Conservation (phyloP, 2,888 invertebrate genomes). For the Melieria omissa region DNA sequence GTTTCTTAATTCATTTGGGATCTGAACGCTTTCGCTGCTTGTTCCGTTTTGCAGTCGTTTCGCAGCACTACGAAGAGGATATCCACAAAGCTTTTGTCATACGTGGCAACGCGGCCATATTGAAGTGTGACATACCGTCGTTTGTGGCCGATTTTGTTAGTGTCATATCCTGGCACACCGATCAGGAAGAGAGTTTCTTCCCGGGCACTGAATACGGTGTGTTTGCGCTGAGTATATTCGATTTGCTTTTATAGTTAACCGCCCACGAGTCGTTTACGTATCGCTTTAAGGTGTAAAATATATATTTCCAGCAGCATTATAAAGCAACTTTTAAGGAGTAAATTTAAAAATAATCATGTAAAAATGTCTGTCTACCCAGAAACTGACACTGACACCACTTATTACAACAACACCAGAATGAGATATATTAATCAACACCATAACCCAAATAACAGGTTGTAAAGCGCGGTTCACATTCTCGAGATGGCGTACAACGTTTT, state of each 20-base stretch:
- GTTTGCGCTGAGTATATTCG: constrained; percentile 44
- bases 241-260: too few species aligned
- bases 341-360: too few species aligned
- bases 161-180: constrained; percentile 88
- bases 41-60: constrained; percentile 75
- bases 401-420: too few species aligned
- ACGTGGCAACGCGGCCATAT: constrained; percentile 86
- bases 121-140: constrained; percentile 91
- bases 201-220: constrained; percentile 67
- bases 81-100: constrained; percentile 93
- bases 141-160: constrained; percentile 93
- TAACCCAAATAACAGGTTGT: constrained; percentile 14
- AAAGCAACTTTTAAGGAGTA: too few species aligned
- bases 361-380: too few species aligned
- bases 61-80: constrained; percentile 90
- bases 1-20: constrained; percentile 3
- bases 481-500: too few species aligned
- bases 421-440: constrained; percentile 13
- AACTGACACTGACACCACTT: too few species aligned
- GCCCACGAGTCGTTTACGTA: too few species aligned
- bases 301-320: too few species aligned
- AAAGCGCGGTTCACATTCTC: constrained; percentile 3
- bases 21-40: constrained; percentile 25
- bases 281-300: too few species aligned
- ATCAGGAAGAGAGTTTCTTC: constrained; percentile 69